Base-by-base conservation (phyloP, 2,888 invertebrate species). In the Leptinotarsa haldemani region DNA sequence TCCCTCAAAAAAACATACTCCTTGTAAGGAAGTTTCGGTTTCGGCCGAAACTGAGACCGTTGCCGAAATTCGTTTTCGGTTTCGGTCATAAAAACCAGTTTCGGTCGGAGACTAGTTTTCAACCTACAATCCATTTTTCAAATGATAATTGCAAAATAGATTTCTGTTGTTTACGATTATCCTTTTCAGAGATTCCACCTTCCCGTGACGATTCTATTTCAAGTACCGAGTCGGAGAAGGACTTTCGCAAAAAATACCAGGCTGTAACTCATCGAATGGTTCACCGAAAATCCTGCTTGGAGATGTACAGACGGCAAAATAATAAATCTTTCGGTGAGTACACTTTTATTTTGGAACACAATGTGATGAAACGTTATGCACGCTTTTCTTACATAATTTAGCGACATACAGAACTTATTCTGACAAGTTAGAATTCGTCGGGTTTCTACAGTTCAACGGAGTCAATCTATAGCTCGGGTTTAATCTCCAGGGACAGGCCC, bases 231-330 rank as follows among this genome's bases (percentile, higher is more conserved):
- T 96, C 96, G 1, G 97, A 97, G 86, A 92, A 93, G 78, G 94
- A 94, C 81, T 97, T 97, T 87, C 92, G 93, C 82, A 94, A 94
- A 85, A 92, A 93, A 81, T 97, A 95, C 84, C 95, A 95, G 82
- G 94, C 95, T 22, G 92, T 96, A 74, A 94, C 96, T 4, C 97
- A 96, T 87, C 91, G 97, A 70, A 93, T 97, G 88, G 95, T 97
- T 0, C 97, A 97, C 87, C 90, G 97, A 71, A 94, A 95, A 85
- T 95, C 96, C 68, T 96, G 95, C 84, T 92, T 96, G 69, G 97
- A 97, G 87, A 94, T 97, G 92, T 96, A 96, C 85, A 92, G 94
- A 83, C 90, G 96, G 77, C 93, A 96, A 84, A 92, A 94, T 69
- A 93, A 93, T 74, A 94, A 94, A 83, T 92, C 92, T 72, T 95